Conservation (phyloP, 2,888 invertebrate genomes). For the Drosophila mimica region DNA sequence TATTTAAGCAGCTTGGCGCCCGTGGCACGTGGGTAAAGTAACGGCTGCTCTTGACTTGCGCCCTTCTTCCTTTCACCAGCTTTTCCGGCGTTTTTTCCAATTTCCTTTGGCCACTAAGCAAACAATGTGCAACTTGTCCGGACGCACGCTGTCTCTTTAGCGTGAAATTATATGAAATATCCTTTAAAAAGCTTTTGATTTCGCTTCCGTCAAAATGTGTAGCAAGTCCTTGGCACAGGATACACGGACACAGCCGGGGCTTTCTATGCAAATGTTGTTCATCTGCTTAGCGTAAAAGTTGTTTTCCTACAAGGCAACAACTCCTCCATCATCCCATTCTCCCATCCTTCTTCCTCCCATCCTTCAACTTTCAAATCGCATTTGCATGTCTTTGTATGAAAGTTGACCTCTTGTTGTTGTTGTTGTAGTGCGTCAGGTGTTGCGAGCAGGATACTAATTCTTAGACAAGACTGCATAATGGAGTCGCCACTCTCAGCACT, state of each 20-base stretch:
- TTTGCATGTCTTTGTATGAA: slow-evolving; percentile 78
- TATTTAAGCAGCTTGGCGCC: slow-evolving; percentile 69
- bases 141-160: slow-evolving; percentile 57
- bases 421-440: slow-evolving; percentile 68
- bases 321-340: background rate
- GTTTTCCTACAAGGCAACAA: slow-evolving; percentile 67
- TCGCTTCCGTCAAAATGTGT: slow-evolving; percentile 39
- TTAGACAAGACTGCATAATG: slow-evolving; percentile 65
- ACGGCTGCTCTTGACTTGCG: slow-evolving; percentile 65
- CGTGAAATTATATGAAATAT: slow-evolving; percentile 75
- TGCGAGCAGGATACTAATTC: slow-evolving; percentile 70
- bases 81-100: slow-evolving; percentile 57
- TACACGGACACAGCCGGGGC: slow-evolving; percentile 13
- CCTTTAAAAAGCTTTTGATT: slow-evolving; percentile 80
- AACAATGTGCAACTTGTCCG: slow-evolving; percentile 56
- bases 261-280: slow-evolving; percentile 75
- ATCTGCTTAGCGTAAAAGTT: slow-evolving; percentile 79
- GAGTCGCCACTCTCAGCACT: slow-evolving; percentile 36
- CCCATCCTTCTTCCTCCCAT: background rate
- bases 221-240: slow-evolving; percentile 12
- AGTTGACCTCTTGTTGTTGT: slow-evolving; percentile 64
- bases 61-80: slow-evolving; percentile 25
- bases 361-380: slow-evolving; percentile 51
- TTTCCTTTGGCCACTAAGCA: slow-evolving; percentile 65
- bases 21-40: slow-evolving; percentile 74